Percentiles rank a stretch among this genome's conserved stretches.
Evolutionary conservation across 2,888 invertebrate species (phyloP).

Genomic region (Achlya flavicornis): DNA sequence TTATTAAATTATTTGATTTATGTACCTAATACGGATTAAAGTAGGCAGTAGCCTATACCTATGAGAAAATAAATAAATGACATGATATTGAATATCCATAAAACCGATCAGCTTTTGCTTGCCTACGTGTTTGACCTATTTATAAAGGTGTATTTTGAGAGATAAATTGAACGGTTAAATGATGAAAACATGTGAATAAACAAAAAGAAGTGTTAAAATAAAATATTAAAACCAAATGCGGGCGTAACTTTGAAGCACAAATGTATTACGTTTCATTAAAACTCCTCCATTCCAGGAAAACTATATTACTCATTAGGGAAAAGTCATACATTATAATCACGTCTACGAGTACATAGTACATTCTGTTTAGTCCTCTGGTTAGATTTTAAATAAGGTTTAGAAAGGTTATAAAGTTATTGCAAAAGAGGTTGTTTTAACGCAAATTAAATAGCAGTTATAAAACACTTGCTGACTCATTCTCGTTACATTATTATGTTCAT

Average conservation of each 20-base stretch:
- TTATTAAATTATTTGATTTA: background rate
- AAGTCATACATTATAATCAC: constrained; percentile 7
- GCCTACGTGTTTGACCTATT: constrained; percentile 20
- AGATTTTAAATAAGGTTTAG: background rate
- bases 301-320: constrained; percentile 12
- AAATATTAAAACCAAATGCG: too few species aligned
- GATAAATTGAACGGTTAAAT: too few species aligned
- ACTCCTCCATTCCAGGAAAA: constrained; percentile 18
- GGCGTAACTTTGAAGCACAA: constrained; percentile 16
- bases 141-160: too few species aligned
- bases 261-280: constrained; percentile 27
- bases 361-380: background rate
- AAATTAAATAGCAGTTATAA: background rate
- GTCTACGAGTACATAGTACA: background rate
- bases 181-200: too few species aligned
- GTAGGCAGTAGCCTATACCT: too few species aligned
- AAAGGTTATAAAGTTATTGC: background rate
- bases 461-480: constrained; percentile 13
- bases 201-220: too few species aligned
- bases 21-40: background rate
- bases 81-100: background rate
- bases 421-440: too few species aligned
- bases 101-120: constrained; percentile 16
- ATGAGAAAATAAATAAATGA: background rate
- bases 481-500: background rate